phyloP scores from a whole-genome alignment of 1,140 invertebrate species.

The Portunus trituberculatus region DNA sequence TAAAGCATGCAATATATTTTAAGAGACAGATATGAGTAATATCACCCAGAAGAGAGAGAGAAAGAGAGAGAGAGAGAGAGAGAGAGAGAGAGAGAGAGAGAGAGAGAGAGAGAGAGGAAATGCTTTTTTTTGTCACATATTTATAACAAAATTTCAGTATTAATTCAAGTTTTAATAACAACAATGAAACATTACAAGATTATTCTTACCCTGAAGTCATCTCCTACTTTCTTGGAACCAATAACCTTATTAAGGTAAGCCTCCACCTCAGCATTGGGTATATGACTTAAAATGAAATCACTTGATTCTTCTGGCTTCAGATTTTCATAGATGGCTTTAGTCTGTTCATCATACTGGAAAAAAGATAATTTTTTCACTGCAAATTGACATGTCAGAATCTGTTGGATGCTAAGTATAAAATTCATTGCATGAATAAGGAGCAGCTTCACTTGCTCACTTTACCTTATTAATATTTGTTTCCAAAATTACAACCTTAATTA shows the following conservation, averaged over 20 bases:
- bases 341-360: background rate
- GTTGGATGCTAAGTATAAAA: too few species aligned
- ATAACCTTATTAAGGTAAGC: conserved; percentile 62
- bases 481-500: too few species aligned
- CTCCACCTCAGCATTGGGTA: conserved; percentile 39
- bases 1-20: too few species aligned
- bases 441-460: too few species aligned
- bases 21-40: too few species aligned
- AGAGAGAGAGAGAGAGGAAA: background rate
- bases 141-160: background rate
- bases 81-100: background rate
- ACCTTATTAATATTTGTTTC: too few species aligned
- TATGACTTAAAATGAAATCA: background rate
- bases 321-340: conserved; percentile 39
- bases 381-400: too few species aligned
- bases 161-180: too few species aligned
- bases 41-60: too few species aligned
- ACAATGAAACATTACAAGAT: too few species aligned
- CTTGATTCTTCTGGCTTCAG: background rate
- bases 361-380: background rate
- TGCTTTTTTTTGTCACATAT: background rate
- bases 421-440: too few species aligned
- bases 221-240: background rate
- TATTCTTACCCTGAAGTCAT: conserved; percentile 57
- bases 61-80: background rate